Base-by-base conservation (phyloP, 35 echinoderm and acorn worm species). In the Ophioderma brevispina region DNA sequence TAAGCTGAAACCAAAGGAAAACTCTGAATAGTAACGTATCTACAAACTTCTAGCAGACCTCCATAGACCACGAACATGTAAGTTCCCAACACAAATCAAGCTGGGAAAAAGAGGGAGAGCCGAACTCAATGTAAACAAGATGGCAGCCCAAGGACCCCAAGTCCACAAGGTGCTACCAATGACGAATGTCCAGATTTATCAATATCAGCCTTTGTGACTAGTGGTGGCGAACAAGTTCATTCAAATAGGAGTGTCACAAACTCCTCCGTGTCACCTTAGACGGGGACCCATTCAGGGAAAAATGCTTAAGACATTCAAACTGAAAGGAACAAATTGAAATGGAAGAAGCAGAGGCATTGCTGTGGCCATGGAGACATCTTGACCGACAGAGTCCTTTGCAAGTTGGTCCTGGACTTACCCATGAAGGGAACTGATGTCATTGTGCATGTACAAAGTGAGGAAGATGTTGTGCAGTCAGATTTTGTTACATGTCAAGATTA, bases 401-500 rank as follows among this genome's bases (percentile, higher is more conserved):
- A 23, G 40, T 90, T 32, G 94, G 95, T 0, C 97, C 97, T 28
- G 97, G 97, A n/a, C 75, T 99, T 40, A 84, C 83, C 32, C 80
- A 87, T 42, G 32, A 86, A 91, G 31, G 93, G 79, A 33, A 83
- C 89, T 59, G 96, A 94, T 82, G 64, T 90, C 5, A 95, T 95
- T 46, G 91, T 99, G 15, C 87, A 89, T 78, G 77, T 99, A 79
- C 89, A 93, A 81, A 87, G 78, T 64, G 84, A 95, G 88, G 93
- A 40, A 77, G 75, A 43, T n/a, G n/a, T n/a, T n/a, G n/a, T n/a
- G n/a, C n/a, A n/a, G n/a, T n/a, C n/a, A n/a, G n/a, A n/a, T n/a
- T n/a, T n/a, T n/a, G n/a, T n/a, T n/a, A n/a, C n/a, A n/a, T n/a
- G n/a, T n/a, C n/a, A n/a, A n/a, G n/a, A n/a, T n/a, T n/a, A n/a